Evolutionary conservation across 2,113 vertebrate genomes (phyloP), one percentile per base, ranked within the genome.

Genomic region (Scopus umbretta): DNA sequence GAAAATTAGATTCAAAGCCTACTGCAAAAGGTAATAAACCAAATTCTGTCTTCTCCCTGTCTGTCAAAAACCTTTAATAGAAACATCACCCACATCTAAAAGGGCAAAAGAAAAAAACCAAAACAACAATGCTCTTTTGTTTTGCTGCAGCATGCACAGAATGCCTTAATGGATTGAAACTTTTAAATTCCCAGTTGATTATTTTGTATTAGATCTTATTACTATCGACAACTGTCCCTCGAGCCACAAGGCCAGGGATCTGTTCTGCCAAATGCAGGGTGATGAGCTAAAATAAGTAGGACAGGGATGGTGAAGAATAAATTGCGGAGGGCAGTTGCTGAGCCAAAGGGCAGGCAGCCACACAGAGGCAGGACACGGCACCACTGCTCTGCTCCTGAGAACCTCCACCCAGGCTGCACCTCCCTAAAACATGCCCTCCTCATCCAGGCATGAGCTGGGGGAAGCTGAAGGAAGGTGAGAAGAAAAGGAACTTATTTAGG

Each of bases 1-100:
- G 50, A 93, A 92, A 93, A 86, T 84, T 23, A 86, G 68, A 94
- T 90, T 88, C 59, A 80, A 83, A 93, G 63, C 63, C 59, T 58
- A 74, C 76, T 47, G 90, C 32, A 80, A 53, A 71, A 92, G 52
- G 67, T 62, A 93, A 78, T 80, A 96, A 90, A 94, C 40, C 59
- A 94, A 92, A 88, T 53, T 36, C 81, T 47, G 25, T 34, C 67
- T 55, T 88, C 74, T 86, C 58, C 70, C 38, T 62, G 67, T 70
- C 85, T 86, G 71, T 90, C 82, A 86, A 73, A 95, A 93, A 15
- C 50, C 50, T 75, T 86, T 83, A 42, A 93, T 2, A 62, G 68
- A 86, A 47, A 83, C 17, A 30, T 63, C 72, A 67, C 16, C 38
- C 73, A 53, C 47, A 72, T 94, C 73, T 42, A 67, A 81, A 94